These are phyloP conservation scores for Pachyuromys duprasi DNA, from an alignment of 2,797 vertebrate species.

Conservation along the genomic window DNA sequence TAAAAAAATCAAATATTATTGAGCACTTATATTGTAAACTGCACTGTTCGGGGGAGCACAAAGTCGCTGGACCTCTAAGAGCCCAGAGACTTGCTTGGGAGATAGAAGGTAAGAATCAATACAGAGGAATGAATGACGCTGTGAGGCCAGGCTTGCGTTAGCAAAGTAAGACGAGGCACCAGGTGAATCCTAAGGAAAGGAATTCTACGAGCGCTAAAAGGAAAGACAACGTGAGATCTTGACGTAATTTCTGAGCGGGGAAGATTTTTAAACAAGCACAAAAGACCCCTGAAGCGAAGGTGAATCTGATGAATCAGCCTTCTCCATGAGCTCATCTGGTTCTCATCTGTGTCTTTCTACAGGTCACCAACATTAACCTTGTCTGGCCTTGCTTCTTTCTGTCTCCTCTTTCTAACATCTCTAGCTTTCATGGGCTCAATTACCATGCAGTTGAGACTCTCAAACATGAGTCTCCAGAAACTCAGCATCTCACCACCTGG, in stretches of 20 bases:
- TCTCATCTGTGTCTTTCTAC: neutral
- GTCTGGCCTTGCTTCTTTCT: neutral
- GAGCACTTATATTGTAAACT: neutral
- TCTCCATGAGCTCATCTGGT: neutral
- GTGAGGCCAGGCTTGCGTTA: neutral
- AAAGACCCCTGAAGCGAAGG: neutral
- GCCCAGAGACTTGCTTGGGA: neutral
- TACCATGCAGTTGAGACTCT: neutral
- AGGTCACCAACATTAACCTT: fast-evolving
- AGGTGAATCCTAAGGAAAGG: neutral
- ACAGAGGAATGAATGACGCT: neutral
- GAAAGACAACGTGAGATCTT: neutral
- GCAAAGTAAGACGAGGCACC: neutral
- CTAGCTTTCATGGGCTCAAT: neutral
- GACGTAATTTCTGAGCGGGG: neutral
- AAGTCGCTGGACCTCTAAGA: neutral
- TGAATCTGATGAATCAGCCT: neutral
- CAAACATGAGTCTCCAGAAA: neutral
- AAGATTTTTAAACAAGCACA: neutral
- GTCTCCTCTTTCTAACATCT: neutral
- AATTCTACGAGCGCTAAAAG: neutral
- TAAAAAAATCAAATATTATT: constrained; percentile 38
- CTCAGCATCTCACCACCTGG: neutral
- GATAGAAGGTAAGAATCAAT: neutral
- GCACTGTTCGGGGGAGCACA: neutral